phyloP scores from a whole-genome alignment of 2,797 vertebrate species.

The Bradypodion pumilum region DNA sequence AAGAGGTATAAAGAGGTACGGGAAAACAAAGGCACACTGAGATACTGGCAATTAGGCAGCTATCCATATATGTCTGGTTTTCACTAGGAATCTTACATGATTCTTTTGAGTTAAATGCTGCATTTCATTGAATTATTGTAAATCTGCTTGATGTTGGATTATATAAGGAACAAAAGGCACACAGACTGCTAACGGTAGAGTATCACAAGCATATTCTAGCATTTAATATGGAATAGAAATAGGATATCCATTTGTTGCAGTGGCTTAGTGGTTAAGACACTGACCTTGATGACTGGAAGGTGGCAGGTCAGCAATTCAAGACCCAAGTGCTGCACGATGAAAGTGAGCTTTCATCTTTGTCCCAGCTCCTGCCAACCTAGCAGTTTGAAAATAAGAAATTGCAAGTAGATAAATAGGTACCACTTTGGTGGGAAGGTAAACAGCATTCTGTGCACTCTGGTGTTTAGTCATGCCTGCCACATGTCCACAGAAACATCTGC shows the following conservation, averaged over 20 bases:
- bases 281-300: no score
- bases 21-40: accelerated
- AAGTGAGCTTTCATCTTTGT: no score
- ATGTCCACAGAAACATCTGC: no score
- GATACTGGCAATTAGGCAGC: slow-evolving; percentile 39
- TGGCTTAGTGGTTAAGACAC: no score
- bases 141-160: slow-evolving; percentile 22
- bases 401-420: no score
- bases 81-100: slow-evolving; percentile 32
- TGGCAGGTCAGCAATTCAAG: no score
- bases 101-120: slow-evolving; percentile 34
- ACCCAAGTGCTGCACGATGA: no score
- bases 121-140: slow-evolving; percentile 29
- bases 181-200: neutral
- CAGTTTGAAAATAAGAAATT: no score
- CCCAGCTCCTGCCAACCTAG: no score
- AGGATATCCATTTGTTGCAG: neutral
- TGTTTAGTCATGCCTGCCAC: no score
- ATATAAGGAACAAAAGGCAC: neutral
- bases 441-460: no score
- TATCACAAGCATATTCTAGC: neutral
- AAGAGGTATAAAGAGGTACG: slow-evolving; percentile 35
- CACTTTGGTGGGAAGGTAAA: no score
- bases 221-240: neutral
- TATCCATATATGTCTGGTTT: slow-evolving; percentile 28